A percentile compares a stretch with the other conserved stretches of the same genome.
These are phyloP conservation scores for Baccha elongata DNA, from an alignment of 2,888 invertebrate genomes.

Conservation along the genomic window DNA sequence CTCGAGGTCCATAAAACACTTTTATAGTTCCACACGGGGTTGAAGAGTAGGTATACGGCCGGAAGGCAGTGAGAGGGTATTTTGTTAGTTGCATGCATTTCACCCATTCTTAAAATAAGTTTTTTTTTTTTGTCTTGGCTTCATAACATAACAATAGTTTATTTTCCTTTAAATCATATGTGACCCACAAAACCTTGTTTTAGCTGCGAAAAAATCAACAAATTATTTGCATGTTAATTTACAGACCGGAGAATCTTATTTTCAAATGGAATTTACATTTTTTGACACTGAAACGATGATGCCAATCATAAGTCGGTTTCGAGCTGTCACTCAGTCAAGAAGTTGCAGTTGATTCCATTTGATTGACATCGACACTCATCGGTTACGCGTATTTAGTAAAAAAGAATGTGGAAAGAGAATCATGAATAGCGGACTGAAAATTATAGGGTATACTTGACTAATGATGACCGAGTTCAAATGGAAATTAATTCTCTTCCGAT, in stretches of 20 bases:
- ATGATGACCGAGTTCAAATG: neutral
- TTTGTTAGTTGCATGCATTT: constrained; percentile 50
- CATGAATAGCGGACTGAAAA: neutral
- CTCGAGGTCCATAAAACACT: constrained; percentile 82
- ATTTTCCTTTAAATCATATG: constrained; percentile 11
- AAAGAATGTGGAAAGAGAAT: constrained; percentile 33
- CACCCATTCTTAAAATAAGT: neutral
- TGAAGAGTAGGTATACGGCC: constrained; percentile 30
- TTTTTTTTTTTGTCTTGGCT: constrained; percentile 20
- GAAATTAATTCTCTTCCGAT: no score
- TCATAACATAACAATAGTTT: no score
- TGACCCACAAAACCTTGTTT: constrained; percentile 36
- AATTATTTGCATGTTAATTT: no score
- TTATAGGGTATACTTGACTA: constrained; percentile 31
- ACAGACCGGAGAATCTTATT: constrained; percentile 13
- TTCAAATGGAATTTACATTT: constrained; percentile 64
- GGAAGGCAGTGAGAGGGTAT: neutral
- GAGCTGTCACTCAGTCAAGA: constrained; percentile 60
- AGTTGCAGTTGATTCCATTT: constrained; percentile 66
- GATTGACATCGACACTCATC: constrained; percentile 74
- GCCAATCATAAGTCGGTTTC: constrained; percentile 69
- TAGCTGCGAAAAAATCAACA: neutral
- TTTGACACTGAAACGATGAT: constrained; percentile 68
- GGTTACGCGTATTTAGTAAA: constrained; percentile 69
- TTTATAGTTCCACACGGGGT: constrained; percentile 79